Percentiles rank a stretch among this genome's conserved stretches.
Conservation (phyloP, 1,140 invertebrate species). For the Drosophila arawakana region DNA sequence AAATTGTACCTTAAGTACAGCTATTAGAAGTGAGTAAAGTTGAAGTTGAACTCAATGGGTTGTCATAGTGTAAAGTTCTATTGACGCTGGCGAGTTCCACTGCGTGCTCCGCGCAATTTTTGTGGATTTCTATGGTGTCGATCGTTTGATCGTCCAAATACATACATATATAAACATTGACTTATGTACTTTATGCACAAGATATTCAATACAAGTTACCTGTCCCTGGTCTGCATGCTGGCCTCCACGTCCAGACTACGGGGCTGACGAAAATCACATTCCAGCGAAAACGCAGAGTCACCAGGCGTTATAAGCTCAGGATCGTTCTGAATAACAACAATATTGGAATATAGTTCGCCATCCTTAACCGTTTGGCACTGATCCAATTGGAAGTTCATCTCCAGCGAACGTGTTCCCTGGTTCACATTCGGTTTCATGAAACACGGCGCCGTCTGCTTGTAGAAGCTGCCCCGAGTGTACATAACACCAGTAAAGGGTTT, state of each 20-base stretch:
- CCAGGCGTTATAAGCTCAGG: conserved; percentile 88
- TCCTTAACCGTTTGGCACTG: conserved; percentile 86
- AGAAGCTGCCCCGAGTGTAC: conserved; percentile 87
- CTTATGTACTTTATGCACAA: background rate
- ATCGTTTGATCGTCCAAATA: conserved; percentile 41
- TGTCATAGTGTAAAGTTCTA: conserved; percentile 57
- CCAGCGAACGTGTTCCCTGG: conserved; percentile 84
- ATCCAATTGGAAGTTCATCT: conserved; percentile 86
- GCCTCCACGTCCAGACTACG: conserved; percentile 85
- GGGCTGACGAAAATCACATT: conserved; percentile 87
- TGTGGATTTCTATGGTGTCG: conserved; percentile 80
- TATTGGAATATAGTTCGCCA: conserved; percentile 86
- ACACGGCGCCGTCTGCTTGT: conserved; percentile 86
- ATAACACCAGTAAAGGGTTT: conserved; percentile 87
- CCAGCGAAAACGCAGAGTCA: conserved; percentile 87
- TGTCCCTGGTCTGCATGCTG: conserved; percentile 84
- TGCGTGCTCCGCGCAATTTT: conserved; percentile 82
- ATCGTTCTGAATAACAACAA: conserved; percentile 87
- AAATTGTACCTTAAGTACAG: conserved; percentile 80
- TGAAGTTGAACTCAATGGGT: conserved; percentile 55
- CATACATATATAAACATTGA: conserved; percentile 27
- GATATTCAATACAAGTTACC: conserved; percentile 62
- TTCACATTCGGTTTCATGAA: conserved; percentile 85
- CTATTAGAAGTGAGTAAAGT: conserved; percentile 60
- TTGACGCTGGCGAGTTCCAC: conserved; percentile 75